phyloP scores from a whole-genome alignment of 2,797 vertebrate species.

The Notoglanidium macrostoma region DNA sequence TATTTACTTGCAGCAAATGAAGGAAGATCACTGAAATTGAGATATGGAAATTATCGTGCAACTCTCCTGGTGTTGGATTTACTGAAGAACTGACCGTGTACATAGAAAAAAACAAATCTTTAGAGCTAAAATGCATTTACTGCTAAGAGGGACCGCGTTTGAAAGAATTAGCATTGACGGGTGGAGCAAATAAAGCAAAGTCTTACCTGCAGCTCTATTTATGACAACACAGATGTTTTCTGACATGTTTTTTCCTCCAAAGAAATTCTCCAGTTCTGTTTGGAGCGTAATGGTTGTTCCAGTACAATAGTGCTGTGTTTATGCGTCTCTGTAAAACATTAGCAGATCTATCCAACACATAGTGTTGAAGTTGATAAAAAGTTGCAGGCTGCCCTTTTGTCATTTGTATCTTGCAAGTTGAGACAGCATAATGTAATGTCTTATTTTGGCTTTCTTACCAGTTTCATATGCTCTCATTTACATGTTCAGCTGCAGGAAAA shows the following conservation, averaged over 20 bases:
- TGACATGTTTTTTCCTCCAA: constrained; percentile 6
- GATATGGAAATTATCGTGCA: background rate
- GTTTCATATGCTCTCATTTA: background rate
- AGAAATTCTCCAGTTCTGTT: constrained; percentile 8
- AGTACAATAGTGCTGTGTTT: constrained; percentile 15
- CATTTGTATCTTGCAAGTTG: background rate
- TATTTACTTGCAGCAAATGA: background rate
- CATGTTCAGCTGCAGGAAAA: background rate
- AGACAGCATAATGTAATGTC: background rate
- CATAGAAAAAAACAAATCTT: background rate
- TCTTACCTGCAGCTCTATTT: constrained; percentile 16
- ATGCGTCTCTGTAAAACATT: constrained; percentile 3
- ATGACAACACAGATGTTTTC: background rate
- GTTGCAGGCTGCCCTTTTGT: background rate
- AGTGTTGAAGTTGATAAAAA: background rate
- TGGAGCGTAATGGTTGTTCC: background rate
- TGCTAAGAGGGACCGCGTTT: background rate
- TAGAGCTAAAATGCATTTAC: background rate
- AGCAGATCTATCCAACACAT: background rate
- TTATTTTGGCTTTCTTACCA: background rate
- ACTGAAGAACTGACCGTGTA: background rate
- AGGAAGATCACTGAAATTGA: background rate
- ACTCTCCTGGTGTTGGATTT: background rate
- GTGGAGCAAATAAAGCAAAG: background rate
- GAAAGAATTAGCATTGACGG: background rate